phyloP scores from a whole-genome alignment of 2,113 vertebrate species.

The Tautogolabrus adspersus region DNA sequence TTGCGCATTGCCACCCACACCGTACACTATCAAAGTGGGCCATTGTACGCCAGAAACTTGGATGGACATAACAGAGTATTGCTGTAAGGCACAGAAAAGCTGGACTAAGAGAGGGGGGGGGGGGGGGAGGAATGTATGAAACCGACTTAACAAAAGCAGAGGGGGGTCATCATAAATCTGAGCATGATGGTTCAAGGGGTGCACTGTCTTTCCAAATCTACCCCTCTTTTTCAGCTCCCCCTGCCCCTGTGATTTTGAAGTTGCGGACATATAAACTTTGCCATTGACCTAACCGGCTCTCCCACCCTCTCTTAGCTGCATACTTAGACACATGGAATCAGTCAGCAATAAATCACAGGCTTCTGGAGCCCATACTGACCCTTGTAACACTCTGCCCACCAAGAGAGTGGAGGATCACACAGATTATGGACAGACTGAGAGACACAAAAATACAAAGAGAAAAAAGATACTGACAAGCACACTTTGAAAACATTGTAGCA shows the following conservation, averaged over 20 bases:
- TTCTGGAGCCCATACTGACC: constrained; percentile 32
- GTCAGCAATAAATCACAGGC: constrained; percentile 59
- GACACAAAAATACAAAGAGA: constrained; percentile 30
- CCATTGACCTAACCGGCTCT: constrained; percentile 50
- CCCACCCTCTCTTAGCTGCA: constrained; percentile 60
- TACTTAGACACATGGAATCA: constrained; percentile 52
- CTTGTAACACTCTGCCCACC: constrained; percentile 42
- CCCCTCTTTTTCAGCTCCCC: constrained; percentile 24
- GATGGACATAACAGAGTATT: constrained; percentile 35
- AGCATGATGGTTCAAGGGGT: constrained; percentile 35
- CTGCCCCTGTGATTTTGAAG: constrained; percentile 40
- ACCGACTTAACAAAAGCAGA: constrained; percentile 57
- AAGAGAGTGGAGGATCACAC: constrained; percentile 30
- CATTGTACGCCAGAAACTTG: constrained; percentile 72
- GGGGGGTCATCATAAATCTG: constrained; percentile 70
- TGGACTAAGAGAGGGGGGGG: constrained; percentile 25
- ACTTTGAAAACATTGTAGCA: constrained; percentile 28
- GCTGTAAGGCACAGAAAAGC: constrained; percentile 52
- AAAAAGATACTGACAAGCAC: constrained; percentile 15
- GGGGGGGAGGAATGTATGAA: constrained; percentile 61
- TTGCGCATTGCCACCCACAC: constrained; percentile 72
- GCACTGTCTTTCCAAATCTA: constrained; percentile 50
- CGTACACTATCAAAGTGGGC: constrained; percentile 62
- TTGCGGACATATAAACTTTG: constrained; percentile 36
- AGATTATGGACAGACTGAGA: constrained; percentile 28